Percentiles rank a stretch among this genome's conserved stretches.
Evolutionary conservation across 2,888 invertebrate genomes (phyloP).

Genomic region (Mythimna pallens): DNA sequence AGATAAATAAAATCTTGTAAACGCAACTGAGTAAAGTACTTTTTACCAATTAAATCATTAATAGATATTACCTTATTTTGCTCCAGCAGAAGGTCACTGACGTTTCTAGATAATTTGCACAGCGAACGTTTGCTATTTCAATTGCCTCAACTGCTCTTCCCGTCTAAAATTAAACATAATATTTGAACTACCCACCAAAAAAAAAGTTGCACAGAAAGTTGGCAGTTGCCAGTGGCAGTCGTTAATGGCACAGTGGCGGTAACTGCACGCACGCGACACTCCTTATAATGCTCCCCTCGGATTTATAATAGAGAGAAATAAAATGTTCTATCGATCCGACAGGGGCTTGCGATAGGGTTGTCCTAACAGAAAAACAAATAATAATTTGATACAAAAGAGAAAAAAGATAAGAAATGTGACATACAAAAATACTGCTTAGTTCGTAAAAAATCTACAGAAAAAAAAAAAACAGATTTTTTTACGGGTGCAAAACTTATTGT

Average conservation of each 20-base stretch:
- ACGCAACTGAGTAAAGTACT: neutral
- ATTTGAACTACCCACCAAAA: slow-evolving; percentile 50
- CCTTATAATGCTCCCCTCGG: slow-evolving; percentile 80
- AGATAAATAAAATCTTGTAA: neutral
- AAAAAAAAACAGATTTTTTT: no score
- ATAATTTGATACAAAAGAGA: no score
- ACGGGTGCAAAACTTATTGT: no score
- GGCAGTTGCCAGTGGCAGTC: slow-evolving; percentile 53
- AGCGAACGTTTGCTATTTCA: neutral
- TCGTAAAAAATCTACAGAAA: no score
- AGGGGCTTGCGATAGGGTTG: slow-evolving; percentile 61
- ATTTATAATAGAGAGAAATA: slow-evolving; percentile 82
- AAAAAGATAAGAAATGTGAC: no score
- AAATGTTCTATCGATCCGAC: slow-evolving; percentile 82
- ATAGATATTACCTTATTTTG: neutral
- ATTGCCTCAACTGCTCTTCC: neutral
- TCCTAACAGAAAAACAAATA: neutral
- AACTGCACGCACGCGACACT: slow-evolving; percentile 85
- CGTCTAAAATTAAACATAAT: slow-evolving; percentile 10
- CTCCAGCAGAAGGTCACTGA: neutral
- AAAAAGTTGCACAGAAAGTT: slow-evolving; percentile 45
- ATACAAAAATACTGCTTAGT: no score
- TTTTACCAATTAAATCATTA: neutral
- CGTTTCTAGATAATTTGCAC: neutral
- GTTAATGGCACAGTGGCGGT: slow-evolving; percentile 68